Base-by-base conservation (phyloP, 1,140 invertebrate genomes). In the Drosophila guanche region DNA sequence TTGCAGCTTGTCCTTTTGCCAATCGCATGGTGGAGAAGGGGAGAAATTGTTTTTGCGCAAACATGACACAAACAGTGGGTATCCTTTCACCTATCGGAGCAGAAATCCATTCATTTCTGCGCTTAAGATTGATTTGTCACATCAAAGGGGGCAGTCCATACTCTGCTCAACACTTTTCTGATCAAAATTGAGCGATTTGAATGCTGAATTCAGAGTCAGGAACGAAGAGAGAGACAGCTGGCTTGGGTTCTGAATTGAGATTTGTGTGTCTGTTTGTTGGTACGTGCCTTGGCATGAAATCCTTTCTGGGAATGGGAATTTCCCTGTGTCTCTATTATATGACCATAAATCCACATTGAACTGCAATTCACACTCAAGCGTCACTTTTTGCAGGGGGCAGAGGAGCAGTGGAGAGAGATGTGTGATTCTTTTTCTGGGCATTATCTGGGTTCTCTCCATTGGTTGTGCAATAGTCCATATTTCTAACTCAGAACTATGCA, bases 1-100 rank as follows among this genome's bases (percentile, higher is more conserved):
- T 85, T 86, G 76, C 80, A 85, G 80, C 80, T 84, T 85, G 80
- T 6, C 27, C 1, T 67, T 72, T 66, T 58, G 66, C 68, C 75
- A 84, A 68, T 79, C 57, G 47, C 4, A 22, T 43, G 40, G 45
- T 72, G 52, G 68, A 50, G 22, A 53, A 25, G 50, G 33, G 70
- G 48, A 40, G 75, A 65, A 68, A 20, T 20, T 68, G 25, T 37
- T 37, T 85, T 89, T 81, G 72, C 67, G 73, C 67, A 85, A 89
- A 84, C 69, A 80, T 85, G 74, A 68, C 60, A 63, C 41, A 73
- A 47, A 78, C 27, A 60, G 48, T 70, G 59, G 46, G 37, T 50
- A 37, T 37, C 33, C 33, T 12, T 37, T 37, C 10, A 37, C 8
- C 33, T 20, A 20, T 20, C 16, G 16, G 16, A 20, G 16, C 3